Conservation (phyloP, 2,888 invertebrate genomes). For the Enoplolaimus lenunculus region DNA sequence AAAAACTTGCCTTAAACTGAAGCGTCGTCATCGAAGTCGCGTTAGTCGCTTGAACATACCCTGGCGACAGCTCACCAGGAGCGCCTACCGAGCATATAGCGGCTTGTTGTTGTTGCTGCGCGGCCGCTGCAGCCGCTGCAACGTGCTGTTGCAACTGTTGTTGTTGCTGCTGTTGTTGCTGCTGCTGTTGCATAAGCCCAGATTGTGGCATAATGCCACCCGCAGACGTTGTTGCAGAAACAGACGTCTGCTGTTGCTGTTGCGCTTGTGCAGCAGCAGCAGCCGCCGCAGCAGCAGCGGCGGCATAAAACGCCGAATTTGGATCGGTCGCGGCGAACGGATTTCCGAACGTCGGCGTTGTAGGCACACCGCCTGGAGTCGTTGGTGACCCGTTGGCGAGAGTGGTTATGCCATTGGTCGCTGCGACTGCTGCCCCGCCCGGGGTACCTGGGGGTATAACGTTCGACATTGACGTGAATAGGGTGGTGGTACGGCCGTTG, state of each 20-base stretch:
- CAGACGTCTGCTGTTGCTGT: background rate
- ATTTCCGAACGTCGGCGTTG: no score
- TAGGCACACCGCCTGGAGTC: background rate
- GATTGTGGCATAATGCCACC: no score
- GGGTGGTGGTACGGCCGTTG: background rate
- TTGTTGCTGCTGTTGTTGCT: background rate
- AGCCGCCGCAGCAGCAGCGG: background rate
- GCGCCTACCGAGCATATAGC: background rate
- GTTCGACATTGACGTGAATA: background rate
- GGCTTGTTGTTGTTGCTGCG: background rate
- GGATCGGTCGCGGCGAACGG: no score
- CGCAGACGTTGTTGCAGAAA: no score
- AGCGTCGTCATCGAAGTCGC: background rate
- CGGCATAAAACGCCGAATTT: background rate
- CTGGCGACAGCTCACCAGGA: background rate
- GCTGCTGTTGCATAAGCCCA: no score
- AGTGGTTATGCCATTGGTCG: no score
- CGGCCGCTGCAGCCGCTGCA: no score
- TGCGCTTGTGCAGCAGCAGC: background rate
- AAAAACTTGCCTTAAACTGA: background rate
- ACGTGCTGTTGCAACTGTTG: background rate
- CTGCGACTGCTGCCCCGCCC: background rate
- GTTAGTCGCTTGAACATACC: background rate
- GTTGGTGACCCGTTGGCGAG: background rate
- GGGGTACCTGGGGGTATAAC: background rate